A percentile compares a stretch with the other conserved stretches of the same genome.
phyloP scores from a whole-genome alignment of 2,888 invertebrate species.

The Dicyrtoma fusca region DNA sequence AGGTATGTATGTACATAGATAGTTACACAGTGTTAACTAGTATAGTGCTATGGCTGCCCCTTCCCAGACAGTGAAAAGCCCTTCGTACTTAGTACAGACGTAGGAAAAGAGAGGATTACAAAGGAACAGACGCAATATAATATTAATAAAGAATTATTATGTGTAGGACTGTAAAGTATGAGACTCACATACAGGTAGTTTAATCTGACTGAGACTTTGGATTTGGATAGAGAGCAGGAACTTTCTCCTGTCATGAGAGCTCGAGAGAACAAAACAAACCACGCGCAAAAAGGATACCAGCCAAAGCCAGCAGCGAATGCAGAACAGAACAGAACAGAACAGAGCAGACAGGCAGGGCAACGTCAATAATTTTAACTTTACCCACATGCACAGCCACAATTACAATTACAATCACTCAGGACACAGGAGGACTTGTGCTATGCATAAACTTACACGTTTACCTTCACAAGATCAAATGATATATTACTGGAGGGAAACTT shows the following conservation, averaged over 20 bases:
- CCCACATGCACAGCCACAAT: too few relatives aligned
- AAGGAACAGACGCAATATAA: conserved; percentile 16
- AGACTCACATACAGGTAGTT: conserved; percentile 21
- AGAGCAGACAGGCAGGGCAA: too few relatives aligned
- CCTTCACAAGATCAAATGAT: too few relatives aligned
- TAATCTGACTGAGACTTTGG: conserved; percentile 29
- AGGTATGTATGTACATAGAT: too few relatives aligned
- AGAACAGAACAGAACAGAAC: too few relatives aligned
- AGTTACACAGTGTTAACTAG: background rate
- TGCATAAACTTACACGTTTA: too few relatives aligned
- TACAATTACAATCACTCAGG: too few relatives aligned
- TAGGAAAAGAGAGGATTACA: conserved; percentile 24
- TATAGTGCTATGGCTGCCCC: background rate
- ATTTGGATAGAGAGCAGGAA: conserved; percentile 12
- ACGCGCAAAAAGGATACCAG: conserved; percentile 26
- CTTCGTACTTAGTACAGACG: background rate
- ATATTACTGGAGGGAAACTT: too few relatives aligned
- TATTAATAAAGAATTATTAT: conserved; percentile 19
- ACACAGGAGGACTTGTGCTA: too few relatives aligned
- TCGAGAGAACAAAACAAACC: conserved; percentile 25
- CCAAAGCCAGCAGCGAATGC: background rate
- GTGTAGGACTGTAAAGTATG: conserved; percentile 8
- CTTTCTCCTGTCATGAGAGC: conserved; percentile 33
- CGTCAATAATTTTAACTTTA: too few relatives aligned
- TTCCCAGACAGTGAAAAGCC: background rate